Evolutionary conservation across 1,140 invertebrate genomes (phyloP).

Genomic region (Meloidogyne floridensis): DNA sequence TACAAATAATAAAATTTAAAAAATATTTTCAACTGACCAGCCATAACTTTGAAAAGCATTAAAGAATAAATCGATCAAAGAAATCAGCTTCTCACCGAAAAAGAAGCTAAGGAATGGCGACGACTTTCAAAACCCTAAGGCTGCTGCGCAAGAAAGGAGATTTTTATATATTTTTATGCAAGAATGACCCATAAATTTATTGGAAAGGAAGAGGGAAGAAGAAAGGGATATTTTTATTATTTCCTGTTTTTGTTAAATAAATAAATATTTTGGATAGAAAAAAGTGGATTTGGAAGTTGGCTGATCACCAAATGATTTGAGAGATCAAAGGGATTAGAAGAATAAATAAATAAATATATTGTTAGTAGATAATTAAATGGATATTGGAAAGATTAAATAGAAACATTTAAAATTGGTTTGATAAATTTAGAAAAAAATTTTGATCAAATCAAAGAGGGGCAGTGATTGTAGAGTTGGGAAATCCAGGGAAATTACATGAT

Average conservation of each 20-base stretch:
- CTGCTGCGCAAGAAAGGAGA: not conserved
- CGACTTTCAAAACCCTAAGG: not conserved
- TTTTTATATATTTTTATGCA: not conserved
- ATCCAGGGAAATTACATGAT: no score
- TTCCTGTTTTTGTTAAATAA: not conserved
- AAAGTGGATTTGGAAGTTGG: no score
- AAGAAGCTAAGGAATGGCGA: not conserved
- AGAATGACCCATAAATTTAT: slow-evolving; percentile 3
- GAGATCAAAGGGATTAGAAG: no score
- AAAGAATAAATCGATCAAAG: not conserved
- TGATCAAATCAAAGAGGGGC: no score
- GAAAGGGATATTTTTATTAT: not conserved
- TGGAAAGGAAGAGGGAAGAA: not conserved
- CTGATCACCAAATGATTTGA: no score
- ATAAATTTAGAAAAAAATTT: no score
- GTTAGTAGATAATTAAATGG: no score
- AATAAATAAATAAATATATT: no score
- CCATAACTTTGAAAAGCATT: not conserved
- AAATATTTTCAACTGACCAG: not conserved
- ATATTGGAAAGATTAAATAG: no score
- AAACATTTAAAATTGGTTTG: no score
- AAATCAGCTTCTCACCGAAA: not conserved
- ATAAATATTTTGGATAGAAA: not conserved
- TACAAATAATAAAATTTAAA: no score
- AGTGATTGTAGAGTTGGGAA: no score